Conservation (phyloP, 2,113 vertebrate species). For the Balaeniceps rex region DNA sequence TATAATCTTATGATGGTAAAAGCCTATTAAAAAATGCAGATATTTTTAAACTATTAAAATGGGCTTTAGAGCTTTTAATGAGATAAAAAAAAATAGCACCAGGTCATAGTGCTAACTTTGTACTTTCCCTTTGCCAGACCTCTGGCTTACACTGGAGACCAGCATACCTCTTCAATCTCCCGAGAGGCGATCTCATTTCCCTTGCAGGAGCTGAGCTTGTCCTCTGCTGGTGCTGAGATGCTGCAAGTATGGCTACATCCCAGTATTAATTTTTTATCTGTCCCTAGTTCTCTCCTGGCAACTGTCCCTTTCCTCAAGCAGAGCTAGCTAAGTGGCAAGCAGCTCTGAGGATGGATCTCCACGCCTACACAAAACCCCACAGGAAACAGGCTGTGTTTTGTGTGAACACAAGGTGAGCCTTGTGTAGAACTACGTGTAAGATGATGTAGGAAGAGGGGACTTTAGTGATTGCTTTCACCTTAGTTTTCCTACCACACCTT, state of each 20-base stretch:
- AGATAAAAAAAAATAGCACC: neutral
- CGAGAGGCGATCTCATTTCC: neutral
- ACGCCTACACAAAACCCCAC: constrained; percentile 5
- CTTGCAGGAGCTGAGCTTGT: neutral
- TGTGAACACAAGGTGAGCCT: constrained; percentile 35
- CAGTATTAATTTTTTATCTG: neutral
- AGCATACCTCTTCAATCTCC: neutral
- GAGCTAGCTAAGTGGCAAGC: constrained; percentile 32
- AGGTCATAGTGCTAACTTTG: neutral
- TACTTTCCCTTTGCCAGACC: neutral
- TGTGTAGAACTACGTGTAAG: neutral
- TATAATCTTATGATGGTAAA: neutral
- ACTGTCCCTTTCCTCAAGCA: neutral
- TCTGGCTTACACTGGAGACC: neutral
- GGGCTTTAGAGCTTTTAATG: neutral
- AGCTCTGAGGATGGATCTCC: neutral
- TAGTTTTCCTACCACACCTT: neutral
- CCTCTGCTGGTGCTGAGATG: neutral
- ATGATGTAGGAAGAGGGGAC: constrained; percentile 1
- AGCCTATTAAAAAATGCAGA: neutral
- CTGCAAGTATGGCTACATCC: neutral
- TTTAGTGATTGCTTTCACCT: neutral
- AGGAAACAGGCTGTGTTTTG: neutral
- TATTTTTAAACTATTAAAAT: neutral
- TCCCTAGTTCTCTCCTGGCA: neutral